A percentile compares a stretch with the other conserved stretches of the same genome.
phyloP scores from a whole-genome alignment of 2,113 vertebrate genomes.

The Plectropomus leopardus region DNA sequence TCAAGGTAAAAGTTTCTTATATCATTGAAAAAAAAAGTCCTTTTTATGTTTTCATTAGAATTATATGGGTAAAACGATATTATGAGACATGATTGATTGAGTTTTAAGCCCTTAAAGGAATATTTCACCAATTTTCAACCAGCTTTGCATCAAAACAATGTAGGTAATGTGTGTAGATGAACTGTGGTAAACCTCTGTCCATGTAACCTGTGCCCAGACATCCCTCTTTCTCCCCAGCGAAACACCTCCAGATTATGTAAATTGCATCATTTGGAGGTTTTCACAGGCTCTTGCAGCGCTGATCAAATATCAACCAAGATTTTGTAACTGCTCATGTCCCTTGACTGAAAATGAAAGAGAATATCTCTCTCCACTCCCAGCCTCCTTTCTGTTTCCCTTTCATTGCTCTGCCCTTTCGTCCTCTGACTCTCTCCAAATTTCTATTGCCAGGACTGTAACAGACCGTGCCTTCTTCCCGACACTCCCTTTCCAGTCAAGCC shows the following conservation, averaged over 20 bases:
- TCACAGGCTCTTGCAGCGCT: no score
- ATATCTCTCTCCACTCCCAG: not conserved
- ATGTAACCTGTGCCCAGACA: no score
- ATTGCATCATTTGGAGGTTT: no score
- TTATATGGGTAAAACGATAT: not conserved
- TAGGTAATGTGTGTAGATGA: no score
- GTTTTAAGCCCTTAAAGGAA: not conserved
- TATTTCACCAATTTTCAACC: no score
- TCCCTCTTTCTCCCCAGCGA: no score
- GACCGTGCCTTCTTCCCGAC: conserved; percentile 86
- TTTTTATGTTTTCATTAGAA: not conserved
- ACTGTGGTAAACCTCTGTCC: no score
- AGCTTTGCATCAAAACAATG: no score
- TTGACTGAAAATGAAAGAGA: conserved; percentile 24
- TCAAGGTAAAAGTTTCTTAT: conserved; percentile 73
- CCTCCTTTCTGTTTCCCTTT: conserved; percentile 2
- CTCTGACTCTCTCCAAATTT: conserved; percentile 61
- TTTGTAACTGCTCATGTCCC: not conserved
- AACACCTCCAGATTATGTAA: no score
- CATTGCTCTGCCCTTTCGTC: not conserved
- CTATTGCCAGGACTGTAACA: conserved; percentile 76
- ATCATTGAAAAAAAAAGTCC: not conserved
- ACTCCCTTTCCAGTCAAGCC: conserved; percentile 70
- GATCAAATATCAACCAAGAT: no score
- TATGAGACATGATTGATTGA: not conserved